A percentile compares a stretch with the other conserved stretches of the same genome.
Evolutionary conservation across 1,140 invertebrate species (phyloP).

Genomic region (Nilaparvata lugens): DNA sequence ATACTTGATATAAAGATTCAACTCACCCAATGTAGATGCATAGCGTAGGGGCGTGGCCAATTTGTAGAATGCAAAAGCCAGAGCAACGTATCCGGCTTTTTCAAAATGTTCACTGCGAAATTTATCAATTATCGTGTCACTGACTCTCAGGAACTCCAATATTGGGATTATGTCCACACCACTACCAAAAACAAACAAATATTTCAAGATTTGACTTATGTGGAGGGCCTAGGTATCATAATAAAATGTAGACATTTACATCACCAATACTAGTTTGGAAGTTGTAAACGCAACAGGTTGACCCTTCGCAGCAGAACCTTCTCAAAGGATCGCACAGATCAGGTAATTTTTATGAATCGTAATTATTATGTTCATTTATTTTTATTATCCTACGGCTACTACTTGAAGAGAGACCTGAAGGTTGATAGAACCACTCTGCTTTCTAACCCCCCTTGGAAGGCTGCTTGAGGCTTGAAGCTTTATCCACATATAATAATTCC

Average conservation of each 20-base stretch:
- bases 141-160: constrained; percentile 62
- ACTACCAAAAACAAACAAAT: constrained; percentile 46
- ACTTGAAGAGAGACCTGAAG: no score
- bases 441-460: no score
- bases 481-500: no score
- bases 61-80: constrained; percentile 87
- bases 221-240: no score
- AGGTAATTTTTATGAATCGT: no score
- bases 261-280: not conserved
- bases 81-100: constrained; percentile 74
- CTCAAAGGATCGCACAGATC: no score
- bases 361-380: no score
- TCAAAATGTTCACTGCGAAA: constrained; percentile 50
- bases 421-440: no score
- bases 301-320: not conserved
- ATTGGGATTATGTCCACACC: constrained; percentile 76
- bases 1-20: constrained; percentile 1
- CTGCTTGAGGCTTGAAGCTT: no score
- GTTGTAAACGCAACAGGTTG: not conserved
- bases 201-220: no score
- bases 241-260: not conserved
- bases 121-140: constrained; percentile 63
- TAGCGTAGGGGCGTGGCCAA: constrained; percentile 82
- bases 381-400: no score
- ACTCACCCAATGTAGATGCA: constrained; percentile 74